Conservation (phyloP, 64 coral and sea anemone genomes). For the Montipora cactus region DNA sequence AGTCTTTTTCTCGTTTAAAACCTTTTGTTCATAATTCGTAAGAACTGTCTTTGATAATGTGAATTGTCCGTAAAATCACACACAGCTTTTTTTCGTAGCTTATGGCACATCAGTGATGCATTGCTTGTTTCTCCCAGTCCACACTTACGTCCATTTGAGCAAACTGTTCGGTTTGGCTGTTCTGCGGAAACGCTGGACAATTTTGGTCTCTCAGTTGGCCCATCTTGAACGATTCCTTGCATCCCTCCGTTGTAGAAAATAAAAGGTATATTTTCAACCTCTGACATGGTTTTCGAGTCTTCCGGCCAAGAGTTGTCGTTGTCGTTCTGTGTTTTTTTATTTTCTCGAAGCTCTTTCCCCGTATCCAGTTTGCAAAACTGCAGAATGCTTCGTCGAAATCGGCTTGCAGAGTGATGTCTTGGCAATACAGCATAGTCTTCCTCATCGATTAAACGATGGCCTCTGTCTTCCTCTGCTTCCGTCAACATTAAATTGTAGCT, state of each 20-base stretch:
- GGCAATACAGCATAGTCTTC: background rate
- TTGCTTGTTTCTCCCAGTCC: conserved; percentile 13
- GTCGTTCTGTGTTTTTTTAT: too few species aligned
- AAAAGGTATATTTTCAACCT: background rate
- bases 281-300: background rate
- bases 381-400: background rate
- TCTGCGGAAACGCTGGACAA: background rate
- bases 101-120: conserved; percentile 35
- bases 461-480: background rate
- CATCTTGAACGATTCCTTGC: background rate
- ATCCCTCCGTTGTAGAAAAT: background rate
- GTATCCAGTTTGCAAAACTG: background rate
- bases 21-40: conserved; percentile 83
- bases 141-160: background rate
- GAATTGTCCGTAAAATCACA: conserved; percentile 80
- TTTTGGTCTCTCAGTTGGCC: too few species aligned
- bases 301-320: background rate
- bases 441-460: background rate
- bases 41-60: conserved; percentile 90
- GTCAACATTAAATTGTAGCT: conserved; percentile 8
- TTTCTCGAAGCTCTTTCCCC: background rate
- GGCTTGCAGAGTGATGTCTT: background rate
- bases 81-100: conserved; percentile 79
- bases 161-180: background rate
- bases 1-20: conserved; percentile 37